A percentile compares a stretch with the other conserved stretches of the same genome.
These are phyloP conservation scores for Atherinomorus stipes DNA, from an alignment of 2,113 vertebrate genomes.

Conservation along the genomic window DNA sequence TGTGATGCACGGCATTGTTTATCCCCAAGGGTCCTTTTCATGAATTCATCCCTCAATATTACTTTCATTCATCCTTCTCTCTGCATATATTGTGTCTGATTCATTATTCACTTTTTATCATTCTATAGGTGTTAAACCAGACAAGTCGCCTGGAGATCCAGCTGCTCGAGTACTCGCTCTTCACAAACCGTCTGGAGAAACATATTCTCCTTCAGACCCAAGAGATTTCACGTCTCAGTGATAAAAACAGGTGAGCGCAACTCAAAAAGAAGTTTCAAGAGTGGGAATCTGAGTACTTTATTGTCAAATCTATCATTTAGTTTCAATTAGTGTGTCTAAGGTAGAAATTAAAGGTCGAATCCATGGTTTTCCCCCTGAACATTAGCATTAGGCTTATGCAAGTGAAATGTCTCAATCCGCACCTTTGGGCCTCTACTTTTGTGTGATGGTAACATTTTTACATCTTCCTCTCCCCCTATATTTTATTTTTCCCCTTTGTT, in stretches of 20 bases:
- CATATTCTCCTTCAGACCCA: slow-evolving; percentile 85
- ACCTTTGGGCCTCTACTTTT: too few relatives aligned
- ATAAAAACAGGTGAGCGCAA: slow-evolving; percentile 85
- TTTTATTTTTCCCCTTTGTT: too few relatives aligned
- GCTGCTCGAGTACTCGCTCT: slow-evolving; percentile 85
- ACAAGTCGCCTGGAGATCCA: slow-evolving; percentile 87
- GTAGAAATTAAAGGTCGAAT: too few relatives aligned
- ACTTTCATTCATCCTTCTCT: neutral
- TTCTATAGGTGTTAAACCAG: slow-evolving; percentile 85
- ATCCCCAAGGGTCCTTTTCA: slow-evolving; percentile 17
- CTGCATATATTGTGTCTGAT: neutral
- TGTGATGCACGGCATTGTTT: slow-evolving; percentile 13
- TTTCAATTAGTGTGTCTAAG: neutral
- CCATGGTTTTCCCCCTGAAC: too few relatives aligned
- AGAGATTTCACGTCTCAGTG: slow-evolving; percentile 84
- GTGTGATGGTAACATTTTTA: too few relatives aligned
- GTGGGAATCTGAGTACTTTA: neutral
- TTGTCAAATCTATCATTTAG: neutral
- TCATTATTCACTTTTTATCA: slow-evolving; percentile 1
- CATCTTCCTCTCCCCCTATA: too few relatives aligned
- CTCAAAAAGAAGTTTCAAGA: neutral
- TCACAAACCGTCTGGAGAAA: slow-evolving; percentile 85
- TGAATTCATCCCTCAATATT: neutral
- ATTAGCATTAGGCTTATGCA: too few relatives aligned
- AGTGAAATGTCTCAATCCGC: too few relatives aligned